These are phyloP conservation scores for Priocnemis perturbator DNA, from an alignment of 2,888 invertebrate genomes.

Conservation along the genomic window DNA sequence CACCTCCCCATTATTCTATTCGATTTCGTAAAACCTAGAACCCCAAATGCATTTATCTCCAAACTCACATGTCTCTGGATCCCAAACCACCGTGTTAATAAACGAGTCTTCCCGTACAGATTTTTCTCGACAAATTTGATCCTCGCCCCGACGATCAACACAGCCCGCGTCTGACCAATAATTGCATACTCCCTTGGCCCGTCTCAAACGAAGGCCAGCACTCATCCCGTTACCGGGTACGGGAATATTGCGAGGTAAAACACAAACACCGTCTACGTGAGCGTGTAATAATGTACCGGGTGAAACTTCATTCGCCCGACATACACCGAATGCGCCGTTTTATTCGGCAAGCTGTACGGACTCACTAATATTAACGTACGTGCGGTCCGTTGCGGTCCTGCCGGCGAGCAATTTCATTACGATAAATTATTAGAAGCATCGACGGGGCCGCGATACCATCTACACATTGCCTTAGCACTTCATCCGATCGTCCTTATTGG, in stretches of 20 bases:
- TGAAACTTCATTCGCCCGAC: conserved; percentile 25
- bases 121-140: no score
- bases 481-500: neutral
- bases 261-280: conserved; percentile 2
- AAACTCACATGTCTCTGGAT: no score
- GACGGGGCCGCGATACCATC: neutral
- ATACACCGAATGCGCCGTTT: conserved; percentile 24
- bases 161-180: conserved; percentile 1
- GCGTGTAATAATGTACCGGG: conserved; percentile 17
- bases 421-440: conserved; percentile 24
- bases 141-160: no score
- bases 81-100: no score
- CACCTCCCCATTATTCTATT: no score
- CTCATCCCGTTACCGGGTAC: no score
- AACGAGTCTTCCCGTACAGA: no score
- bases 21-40: no score
- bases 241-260: conserved; percentile 7
- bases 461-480: neutral
- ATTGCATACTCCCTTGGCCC: neutral
- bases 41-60: no score
- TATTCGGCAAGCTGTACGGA: conserved; percentile 23
- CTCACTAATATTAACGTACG: conserved; percentile 38
- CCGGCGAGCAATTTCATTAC: conserved; percentile 37
- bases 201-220: no score
- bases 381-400: neutral